phyloP scores from a whole-genome alignment of 2,113 vertebrate genomes.

The Desmodus rotundus region DNA sequence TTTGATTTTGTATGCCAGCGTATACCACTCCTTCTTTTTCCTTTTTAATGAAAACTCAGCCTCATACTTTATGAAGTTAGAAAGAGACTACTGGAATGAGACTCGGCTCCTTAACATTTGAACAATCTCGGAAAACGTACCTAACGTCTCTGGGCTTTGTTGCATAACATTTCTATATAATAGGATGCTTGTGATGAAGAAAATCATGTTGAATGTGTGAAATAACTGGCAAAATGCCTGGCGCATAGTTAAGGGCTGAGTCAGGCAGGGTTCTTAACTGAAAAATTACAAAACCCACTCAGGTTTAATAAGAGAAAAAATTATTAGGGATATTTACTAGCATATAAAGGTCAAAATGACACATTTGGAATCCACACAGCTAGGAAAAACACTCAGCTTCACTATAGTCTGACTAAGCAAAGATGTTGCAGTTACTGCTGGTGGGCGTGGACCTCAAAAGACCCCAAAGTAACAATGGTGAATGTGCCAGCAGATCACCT shows the following conservation, averaged over 20 bases:
- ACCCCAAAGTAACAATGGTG: not conserved
- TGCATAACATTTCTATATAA: not conserved
- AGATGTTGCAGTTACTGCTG: not conserved
- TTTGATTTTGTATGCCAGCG: not conserved
- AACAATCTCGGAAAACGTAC: not conserved
- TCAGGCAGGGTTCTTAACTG: not conserved
- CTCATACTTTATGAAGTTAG: not conserved
- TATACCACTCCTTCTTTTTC: not conserved
- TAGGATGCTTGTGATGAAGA: not conserved
- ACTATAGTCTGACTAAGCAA: not conserved
- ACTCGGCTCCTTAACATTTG: not conserved
- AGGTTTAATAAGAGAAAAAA: slow-evolving; percentile 13
- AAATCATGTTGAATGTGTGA: not conserved
- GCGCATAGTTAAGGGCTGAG: not conserved
- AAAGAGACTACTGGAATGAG: not conserved
- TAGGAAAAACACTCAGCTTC: not conserved
- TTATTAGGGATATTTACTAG: not conserved
- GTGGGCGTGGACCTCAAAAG: not conserved
- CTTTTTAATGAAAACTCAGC: not conserved
- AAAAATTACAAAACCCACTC: not conserved
- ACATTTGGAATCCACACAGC: not conserved
- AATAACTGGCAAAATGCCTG: not conserved
- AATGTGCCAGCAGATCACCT: not conserved
- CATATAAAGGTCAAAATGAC: not conserved
- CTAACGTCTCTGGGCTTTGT: not conserved